phyloP scores from a whole-genome alignment of 2,797 vertebrate species.

The Gambusia yucatana region DNA sequence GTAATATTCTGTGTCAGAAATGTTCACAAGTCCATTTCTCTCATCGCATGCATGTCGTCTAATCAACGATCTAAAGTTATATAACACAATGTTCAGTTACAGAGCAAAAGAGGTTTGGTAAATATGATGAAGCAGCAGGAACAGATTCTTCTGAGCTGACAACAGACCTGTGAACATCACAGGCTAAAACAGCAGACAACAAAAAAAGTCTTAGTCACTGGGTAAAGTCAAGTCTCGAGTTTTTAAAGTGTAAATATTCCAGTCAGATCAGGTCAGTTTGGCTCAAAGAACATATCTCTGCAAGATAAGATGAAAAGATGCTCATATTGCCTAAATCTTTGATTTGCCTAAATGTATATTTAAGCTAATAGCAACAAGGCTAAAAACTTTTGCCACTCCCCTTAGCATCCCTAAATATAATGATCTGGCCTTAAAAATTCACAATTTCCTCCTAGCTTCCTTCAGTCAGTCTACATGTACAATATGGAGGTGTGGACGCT shows the following conservation, averaged over 20 bases:
- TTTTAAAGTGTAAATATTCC: not conserved
- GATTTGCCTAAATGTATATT: not conserved
- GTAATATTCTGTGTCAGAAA: not conserved
- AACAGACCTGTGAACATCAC: not conserved
- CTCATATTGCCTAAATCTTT: not conserved
- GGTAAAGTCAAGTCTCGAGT: not conserved
- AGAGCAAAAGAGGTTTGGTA: not conserved
- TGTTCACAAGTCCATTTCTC: not conserved
- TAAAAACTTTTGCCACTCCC: not conserved
- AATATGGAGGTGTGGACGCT: not conserved
- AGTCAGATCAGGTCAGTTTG: not conserved
- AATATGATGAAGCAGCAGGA: not conserved
- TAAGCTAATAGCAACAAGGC: not conserved
- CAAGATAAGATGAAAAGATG: not conserved
- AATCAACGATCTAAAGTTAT: not conserved
- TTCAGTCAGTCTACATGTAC: not conserved
- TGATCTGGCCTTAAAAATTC: not conserved
- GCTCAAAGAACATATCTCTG: not conserved
- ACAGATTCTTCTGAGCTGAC: not conserved
- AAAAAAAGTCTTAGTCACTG: not conserved
- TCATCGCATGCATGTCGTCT: not conserved
- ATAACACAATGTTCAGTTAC: not conserved
- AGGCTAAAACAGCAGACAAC: not conserved
- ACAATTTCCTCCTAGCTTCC: not conserved
- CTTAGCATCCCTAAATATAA: not conserved